Conservation (phyloP, 2,797 vertebrate genomes). For the Betta splendens region DNA sequence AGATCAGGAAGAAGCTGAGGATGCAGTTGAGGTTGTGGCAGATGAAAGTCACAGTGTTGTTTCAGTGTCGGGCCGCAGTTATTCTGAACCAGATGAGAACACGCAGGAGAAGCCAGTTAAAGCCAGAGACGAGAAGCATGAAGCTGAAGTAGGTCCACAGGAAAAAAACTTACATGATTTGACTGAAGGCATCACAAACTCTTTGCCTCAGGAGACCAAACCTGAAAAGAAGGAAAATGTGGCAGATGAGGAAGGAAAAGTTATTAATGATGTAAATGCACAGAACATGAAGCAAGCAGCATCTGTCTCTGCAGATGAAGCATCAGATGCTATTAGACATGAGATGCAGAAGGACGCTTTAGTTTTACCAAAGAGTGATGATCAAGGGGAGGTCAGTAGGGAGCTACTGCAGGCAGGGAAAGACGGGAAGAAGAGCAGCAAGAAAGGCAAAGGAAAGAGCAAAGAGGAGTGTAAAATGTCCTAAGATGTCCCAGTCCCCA, state of each 20-base stretch:
- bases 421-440: conserved; percentile 66
- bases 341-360: conserved; percentile 15
- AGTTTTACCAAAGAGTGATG: conserved; percentile 24
- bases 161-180: not conserved
- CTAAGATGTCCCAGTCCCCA: conserved; percentile 77
- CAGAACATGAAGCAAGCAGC: conserved; percentile 1
- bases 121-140: not conserved
- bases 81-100: conserved; percentile 4
- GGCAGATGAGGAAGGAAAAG: conserved; percentile 24
- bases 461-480: conserved; percentile 91
- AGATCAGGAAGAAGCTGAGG: conserved; percentile 28
- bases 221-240: conserved; percentile 1
- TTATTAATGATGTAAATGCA: conserved; percentile 5
- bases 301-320: conserved; percentile 23
- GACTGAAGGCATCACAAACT: conserved; percentile 3
- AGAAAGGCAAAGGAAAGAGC: conserved; percentile 81
- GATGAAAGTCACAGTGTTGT: conserved; percentile 18
- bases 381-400: conserved; percentile 41
- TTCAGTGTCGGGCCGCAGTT: conserved; percentile 9
- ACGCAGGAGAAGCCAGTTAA: conserved; percentile 1
- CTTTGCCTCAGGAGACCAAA: not conserved
- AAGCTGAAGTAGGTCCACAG: not conserved
- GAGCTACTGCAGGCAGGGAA: conserved; percentile 59
- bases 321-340: conserved; percentile 22
- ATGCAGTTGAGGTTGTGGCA: conserved; percentile 31